Percentiles rank a stretch among this genome's conserved stretches.
These are phyloP conservation scores for Cyclargus thomasi DNA, from an alignment of 1,140 invertebrate genomes.

Conservation along the genomic window DNA sequence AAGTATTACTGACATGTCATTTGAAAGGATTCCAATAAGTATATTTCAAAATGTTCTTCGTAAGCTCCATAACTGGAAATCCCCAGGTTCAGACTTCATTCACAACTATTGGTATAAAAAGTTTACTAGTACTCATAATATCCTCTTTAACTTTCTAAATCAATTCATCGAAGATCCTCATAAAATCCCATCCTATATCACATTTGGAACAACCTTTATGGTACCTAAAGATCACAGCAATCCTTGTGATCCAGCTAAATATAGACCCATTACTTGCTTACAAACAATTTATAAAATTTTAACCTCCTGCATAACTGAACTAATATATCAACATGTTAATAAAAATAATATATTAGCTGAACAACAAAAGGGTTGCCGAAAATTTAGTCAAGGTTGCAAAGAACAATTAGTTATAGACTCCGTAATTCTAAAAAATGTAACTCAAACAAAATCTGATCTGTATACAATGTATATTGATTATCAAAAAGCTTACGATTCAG, in stretches of 20 bases:
- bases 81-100: conserved; percentile 23
- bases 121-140: conserved; percentile 15
- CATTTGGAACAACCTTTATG: no score
- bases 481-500: conserved; percentile 23
- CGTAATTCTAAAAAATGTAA: conserved; percentile 15
- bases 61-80: no score
- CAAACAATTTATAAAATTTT: conserved; percentile 25
- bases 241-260: conserved; percentile 13
- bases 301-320: conserved; percentile 19
- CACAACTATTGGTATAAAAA: conserved; percentile 25
- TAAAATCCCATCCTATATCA: neutral
- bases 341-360: no score
- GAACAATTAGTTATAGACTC: conserved; percentile 26
- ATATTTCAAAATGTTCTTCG: neutral
- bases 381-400: conserved; percentile 24
- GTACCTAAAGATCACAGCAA: no score
- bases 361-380: conserved; percentile 25
- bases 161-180: conserved; percentile 15
- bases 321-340: conserved; percentile 20
- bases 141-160: conserved; percentile 15
- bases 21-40: no score
- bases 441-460: neutral
- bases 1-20: no score
- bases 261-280: conserved; percentile 25
- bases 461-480: conserved; percentile 21